phyloP scores from a whole-genome alignment of 2,888 invertebrate species.

The Melikaiella ostensackeni region DNA sequence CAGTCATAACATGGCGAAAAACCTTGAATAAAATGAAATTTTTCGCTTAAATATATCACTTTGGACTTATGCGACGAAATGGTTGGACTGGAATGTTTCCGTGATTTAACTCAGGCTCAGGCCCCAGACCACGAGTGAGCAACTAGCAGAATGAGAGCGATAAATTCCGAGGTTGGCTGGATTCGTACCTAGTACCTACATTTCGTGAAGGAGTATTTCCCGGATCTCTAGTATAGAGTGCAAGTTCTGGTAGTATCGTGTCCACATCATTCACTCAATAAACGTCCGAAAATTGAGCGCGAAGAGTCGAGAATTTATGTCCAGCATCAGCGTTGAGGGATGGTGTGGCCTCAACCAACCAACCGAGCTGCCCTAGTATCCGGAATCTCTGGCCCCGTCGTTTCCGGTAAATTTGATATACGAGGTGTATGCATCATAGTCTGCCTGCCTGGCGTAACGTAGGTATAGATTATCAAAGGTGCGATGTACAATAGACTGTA shows the following conservation, averaged over 20 bases:
- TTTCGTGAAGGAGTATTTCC: not conserved
- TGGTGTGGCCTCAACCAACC: constrained; percentile 27
- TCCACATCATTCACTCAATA: constrained; percentile 39
- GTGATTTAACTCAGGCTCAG: constrained; percentile 13
- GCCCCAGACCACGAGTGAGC: constrained; percentile 23
- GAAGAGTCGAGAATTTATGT: constrained; percentile 35
- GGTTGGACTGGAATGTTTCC: constrained; percentile 1
- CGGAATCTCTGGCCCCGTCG: constrained; percentile 50
- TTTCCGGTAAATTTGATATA: constrained; percentile 70
- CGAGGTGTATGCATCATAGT: constrained; percentile 65
- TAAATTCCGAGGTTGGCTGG: constrained; percentile 28
- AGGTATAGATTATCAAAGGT: constrained; percentile 69
- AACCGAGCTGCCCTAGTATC: constrained; percentile 37
- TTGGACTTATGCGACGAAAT: not conserved
- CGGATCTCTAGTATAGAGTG: constrained; percentile 24
- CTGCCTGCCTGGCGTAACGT: constrained; percentile 54
- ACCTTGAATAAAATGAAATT: not conserved
- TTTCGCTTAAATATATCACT: constrained; percentile 1
- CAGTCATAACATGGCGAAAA: not conserved
- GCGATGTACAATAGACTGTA: constrained; percentile 70
- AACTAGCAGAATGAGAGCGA: constrained; percentile 17
- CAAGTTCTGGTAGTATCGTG: constrained; percentile 12
- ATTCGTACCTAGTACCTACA: constrained; percentile 1
- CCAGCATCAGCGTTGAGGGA: constrained; percentile 11
- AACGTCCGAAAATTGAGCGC: constrained; percentile 36